Percentiles rank a stretch among this genome's conserved stretches.
Evolutionary conservation across 2,888 invertebrate genomes (phyloP).

Genomic region (Augochlorella aurata): DNA sequence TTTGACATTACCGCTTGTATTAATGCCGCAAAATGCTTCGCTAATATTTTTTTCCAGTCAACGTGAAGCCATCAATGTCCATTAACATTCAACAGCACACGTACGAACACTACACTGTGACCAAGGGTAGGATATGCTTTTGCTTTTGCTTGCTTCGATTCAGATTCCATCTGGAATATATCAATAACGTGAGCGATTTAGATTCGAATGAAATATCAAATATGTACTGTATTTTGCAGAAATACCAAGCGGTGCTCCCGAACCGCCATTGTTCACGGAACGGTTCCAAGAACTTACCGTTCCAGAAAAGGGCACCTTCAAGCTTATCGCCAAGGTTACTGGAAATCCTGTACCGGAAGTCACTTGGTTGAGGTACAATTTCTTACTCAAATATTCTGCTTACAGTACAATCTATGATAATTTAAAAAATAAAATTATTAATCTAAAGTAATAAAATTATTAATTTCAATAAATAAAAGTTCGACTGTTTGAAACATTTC

Average conservation of each 20-base stretch:
- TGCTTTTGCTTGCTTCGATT: conserved; percentile 48
- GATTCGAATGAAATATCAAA: neutral
- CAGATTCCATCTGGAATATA: conserved; percentile 1
- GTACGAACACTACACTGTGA: conserved; percentile 43
- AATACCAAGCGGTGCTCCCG: conserved; percentile 88
- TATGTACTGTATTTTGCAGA: conserved; percentile 83
- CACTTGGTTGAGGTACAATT: conserved; percentile 87
- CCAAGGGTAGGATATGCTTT: conserved; percentile 60
- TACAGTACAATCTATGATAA: too few species aligned
- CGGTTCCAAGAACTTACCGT: conserved; percentile 93
- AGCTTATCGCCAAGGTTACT: conserved; percentile 91
- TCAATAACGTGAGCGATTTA: neutral
- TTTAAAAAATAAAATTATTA: too few species aligned
- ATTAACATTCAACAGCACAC: conserved; percentile 59
- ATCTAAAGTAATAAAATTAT: too few species aligned
- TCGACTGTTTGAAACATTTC: too few species aligned
- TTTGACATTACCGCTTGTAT: conserved; percentile 28
- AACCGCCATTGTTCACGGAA: conserved; percentile 94
- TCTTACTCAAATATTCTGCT: neutral
- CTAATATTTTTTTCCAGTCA: conserved; percentile 63
- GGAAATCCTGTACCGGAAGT: conserved; percentile 96
- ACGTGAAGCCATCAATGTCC: conserved; percentile 50
- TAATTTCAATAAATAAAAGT: too few species aligned
- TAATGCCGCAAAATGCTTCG: conserved; percentile 55
- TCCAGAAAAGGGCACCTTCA: conserved; percentile 90